Evolutionary conservation across 1,140 invertebrate species (phyloP).

Genomic region (Diorhabda sublineata): DNA sequence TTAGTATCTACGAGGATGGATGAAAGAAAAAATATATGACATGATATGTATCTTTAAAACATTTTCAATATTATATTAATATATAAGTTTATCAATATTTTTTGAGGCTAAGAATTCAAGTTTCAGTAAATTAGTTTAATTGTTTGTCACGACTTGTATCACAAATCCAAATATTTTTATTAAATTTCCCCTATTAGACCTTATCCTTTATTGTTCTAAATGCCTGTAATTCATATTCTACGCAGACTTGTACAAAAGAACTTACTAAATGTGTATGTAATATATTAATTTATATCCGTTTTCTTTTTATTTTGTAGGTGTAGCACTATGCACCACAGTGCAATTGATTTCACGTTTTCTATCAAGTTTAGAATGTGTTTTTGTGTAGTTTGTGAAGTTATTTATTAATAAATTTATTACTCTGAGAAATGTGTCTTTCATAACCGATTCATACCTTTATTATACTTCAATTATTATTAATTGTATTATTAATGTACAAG

Average conservation of each 20-base stretch:
- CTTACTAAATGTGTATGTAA: slow-evolving; percentile 3
- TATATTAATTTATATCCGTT: slow-evolving; percentile 1
- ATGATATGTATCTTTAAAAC: too few species aligned
- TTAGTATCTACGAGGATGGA: too few species aligned
- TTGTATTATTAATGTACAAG: too few species aligned
- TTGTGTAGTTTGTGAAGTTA: slow-evolving; percentile 14
- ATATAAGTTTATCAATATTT: background rate
- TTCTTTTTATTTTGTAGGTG: slow-evolving; percentile 10
- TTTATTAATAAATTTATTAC: slow-evolving; percentile 18
- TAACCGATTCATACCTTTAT: too few species aligned
- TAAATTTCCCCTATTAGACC: too few species aligned
- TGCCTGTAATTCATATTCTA: too few species aligned
- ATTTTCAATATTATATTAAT: background rate
- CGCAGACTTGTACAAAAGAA: background rate
- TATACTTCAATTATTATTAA: too few species aligned
- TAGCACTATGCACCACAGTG: slow-evolving; percentile 12
- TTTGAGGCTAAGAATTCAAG: background rate
- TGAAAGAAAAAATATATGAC: too few species aligned
- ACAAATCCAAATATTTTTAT: too few species aligned
- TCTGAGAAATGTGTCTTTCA: background rate
- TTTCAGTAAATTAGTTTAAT: background rate
- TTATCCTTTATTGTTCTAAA: too few species aligned
- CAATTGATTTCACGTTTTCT: slow-evolving; percentile 15
- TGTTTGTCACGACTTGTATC: too few species aligned
- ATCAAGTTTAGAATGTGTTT: slow-evolving; percentile 14